Evolutionary conservation across 2,888 invertebrate species (phyloP).

Genomic region (Aromia moschata): DNA sequence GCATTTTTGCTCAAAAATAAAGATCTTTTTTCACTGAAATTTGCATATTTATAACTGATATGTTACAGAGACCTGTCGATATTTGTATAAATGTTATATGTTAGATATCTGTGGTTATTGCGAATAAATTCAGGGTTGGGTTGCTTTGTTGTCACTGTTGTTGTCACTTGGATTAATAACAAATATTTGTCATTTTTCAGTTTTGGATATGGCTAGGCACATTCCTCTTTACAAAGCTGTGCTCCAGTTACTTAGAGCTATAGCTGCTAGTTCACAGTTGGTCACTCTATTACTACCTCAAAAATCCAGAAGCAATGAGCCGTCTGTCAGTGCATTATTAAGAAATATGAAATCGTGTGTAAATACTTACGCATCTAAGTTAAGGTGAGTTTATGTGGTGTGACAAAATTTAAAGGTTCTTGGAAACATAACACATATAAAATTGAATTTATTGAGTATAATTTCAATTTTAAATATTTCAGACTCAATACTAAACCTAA

Average conservation of each 20-base stretch:
- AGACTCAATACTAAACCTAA: conserved; percentile 53
- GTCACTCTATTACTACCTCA: conserved; percentile 73
- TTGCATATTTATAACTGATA: no score
- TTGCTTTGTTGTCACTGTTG: no score
- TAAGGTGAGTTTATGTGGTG: conserved; percentile 69
- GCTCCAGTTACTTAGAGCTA: conserved; percentile 80
- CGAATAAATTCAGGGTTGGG: no score
- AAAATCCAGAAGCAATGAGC: conserved; percentile 59
- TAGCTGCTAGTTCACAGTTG: conserved; percentile 70
- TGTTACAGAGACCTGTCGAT: no score
- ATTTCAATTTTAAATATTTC: conserved; percentile 36
- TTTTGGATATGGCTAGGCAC: conserved; percentile 96
- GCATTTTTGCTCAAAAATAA: no score
- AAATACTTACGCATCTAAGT: conserved; percentile 88
- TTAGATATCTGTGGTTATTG: no score
- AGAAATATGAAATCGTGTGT: conserved; percentile 91
- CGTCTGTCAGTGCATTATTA: conserved; percentile 80
- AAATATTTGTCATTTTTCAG: conserved; percentile 62
- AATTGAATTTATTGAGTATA: no score
- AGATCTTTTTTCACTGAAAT: no score
- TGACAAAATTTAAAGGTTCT: no score
- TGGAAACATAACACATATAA: no score
- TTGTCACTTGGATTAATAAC: no score
- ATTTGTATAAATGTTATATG: no score
- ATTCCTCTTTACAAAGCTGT: conserved; percentile 91